Evolutionary conservation across 2,888 invertebrate species (phyloP).

Genomic region (Encarsia formosa): DNA sequence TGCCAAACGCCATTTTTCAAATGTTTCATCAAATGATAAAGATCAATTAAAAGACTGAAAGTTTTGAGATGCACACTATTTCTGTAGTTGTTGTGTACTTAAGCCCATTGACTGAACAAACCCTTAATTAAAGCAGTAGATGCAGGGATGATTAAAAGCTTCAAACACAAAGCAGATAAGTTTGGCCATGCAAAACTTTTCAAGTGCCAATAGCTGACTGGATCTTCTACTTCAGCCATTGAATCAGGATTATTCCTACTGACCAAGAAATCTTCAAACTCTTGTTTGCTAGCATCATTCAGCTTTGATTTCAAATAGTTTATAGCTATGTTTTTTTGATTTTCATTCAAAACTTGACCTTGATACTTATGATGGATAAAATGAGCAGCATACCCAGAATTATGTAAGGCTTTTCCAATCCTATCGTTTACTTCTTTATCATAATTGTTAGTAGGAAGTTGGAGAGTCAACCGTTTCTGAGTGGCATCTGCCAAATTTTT

Average conservation of each 20-base stretch:
- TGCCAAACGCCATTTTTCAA: too few relatives aligned
- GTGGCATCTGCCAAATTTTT: slow-evolving; percentile 7
- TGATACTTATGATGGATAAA: slow-evolving; percentile 5
- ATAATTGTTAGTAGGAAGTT: not conserved
- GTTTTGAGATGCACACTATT: not conserved
- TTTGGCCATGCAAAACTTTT: not conserved
- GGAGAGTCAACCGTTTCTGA: slow-evolving; percentile 1
- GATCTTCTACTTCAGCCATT: too few relatives aligned
- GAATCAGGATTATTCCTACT: too few relatives aligned
- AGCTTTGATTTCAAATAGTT: not conserved
- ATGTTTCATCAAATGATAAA: not conserved
- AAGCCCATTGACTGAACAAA: not conserved
- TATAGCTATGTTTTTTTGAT: slow-evolving; percentile 1
- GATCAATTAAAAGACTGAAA: not conserved
- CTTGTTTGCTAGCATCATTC: not conserved
- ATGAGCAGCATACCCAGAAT: slow-evolving; percentile 2
- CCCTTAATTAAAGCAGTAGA: not conserved
- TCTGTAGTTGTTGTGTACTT: not conserved
- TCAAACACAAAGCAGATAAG: not conserved
- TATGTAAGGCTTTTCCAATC: not conserved
- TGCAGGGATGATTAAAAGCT: not conserved
- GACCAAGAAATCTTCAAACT: not conserved
- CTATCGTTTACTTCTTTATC: not conserved
- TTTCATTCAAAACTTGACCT: not conserved
- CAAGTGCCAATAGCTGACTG: too few relatives aligned